Percentiles rank a stretch among this genome's conserved stretches.
These are phyloP conservation scores for Phallusia fumigata DNA, from an alignment of 23 tunicate species.

Conservation along the genomic window DNA sequence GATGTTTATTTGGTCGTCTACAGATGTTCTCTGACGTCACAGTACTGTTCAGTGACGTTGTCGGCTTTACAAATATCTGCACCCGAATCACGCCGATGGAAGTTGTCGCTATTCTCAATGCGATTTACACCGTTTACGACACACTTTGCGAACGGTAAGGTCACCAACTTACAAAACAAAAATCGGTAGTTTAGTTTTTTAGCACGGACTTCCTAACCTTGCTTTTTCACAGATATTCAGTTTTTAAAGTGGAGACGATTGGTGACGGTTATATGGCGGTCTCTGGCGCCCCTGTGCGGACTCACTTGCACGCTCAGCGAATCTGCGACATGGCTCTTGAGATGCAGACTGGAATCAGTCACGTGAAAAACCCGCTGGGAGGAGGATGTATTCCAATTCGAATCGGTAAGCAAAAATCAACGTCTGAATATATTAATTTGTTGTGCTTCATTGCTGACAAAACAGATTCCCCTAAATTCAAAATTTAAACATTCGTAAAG, in stretches of 20 bases:
- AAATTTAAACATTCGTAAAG: too few species aligned
- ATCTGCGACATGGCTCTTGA: slow-evolving; percentile 54
- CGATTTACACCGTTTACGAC: slow-evolving; percentile 48
- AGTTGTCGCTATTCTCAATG: slow-evolving; percentile 40
- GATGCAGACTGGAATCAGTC: slow-evolving; percentile 49
- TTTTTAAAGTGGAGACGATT: slow-evolving; percentile 47
- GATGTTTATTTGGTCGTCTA: not conserved
- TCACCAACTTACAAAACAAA: not conserved
- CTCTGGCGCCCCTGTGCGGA: slow-evolving; percentile 50
- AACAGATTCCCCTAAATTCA: too few species aligned
- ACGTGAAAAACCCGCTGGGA: slow-evolving; percentile 27
- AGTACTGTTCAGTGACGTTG: slow-evolving; percentile 52
- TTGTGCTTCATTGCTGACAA: too few species aligned
- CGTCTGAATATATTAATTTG: too few species aligned
- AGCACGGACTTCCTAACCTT: too few species aligned
- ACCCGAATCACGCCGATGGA: slow-evolving; percentile 55
- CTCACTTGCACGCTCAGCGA: slow-evolving; percentile 37
- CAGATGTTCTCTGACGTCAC: slow-evolving; percentile 55
- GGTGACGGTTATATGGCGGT: slow-evolving; percentile 50
- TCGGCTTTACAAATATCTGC: slow-evolving; percentile 52
- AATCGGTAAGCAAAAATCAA: slow-evolving; percentile 18
- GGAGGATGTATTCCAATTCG: slow-evolving; percentile 25
- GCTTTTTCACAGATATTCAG: slow-evolving; percentile 37
- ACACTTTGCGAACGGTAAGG: slow-evolving; percentile 41
- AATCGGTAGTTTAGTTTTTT: too few species aligned